These are phyloP conservation scores for Cebus imitator DNA, from an alignment of 2,113 vertebrate genomes.

Conservation along the genomic window DNA sequence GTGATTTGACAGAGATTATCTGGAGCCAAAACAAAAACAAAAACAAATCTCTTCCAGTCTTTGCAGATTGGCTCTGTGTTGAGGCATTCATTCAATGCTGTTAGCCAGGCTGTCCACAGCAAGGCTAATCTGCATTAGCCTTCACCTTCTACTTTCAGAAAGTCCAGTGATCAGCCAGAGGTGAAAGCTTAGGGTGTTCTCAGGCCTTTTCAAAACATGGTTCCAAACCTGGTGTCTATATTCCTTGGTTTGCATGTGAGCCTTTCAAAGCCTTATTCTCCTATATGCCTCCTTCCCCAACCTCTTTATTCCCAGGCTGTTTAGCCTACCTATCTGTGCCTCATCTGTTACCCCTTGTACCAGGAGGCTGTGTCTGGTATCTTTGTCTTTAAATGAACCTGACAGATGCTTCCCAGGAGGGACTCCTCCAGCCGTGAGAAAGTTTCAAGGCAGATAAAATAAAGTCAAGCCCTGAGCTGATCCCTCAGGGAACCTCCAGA, in stretches of 20 bases:
- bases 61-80: not conserved
- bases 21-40: not conserved
- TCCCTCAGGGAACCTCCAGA: not conserved
- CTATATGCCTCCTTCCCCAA: not conserved
- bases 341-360: not conserved
- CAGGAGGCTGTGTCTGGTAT: not conserved
- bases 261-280: not conserved
- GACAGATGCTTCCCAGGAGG: not conserved
- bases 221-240: not conserved
- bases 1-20: not conserved
- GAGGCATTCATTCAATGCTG: not conserved
- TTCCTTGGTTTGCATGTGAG: not conserved
- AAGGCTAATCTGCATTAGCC: not conserved
- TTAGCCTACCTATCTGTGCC: not conserved
- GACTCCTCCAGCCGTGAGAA: not conserved
- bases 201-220: not conserved
- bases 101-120: not conserved
- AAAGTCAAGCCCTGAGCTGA: not conserved
- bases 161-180: not conserved
- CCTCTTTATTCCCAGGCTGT: not conserved
- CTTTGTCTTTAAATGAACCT: not conserved
- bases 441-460: not conserved
- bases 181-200: not conserved
- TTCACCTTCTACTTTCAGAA: not conserved
- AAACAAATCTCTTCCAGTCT: not conserved